Evolutionary conservation across 2,113 vertebrate genomes (phyloP), one percentile per base, ranked within the genome.

Genomic region (Electrona antarctica): DNA sequence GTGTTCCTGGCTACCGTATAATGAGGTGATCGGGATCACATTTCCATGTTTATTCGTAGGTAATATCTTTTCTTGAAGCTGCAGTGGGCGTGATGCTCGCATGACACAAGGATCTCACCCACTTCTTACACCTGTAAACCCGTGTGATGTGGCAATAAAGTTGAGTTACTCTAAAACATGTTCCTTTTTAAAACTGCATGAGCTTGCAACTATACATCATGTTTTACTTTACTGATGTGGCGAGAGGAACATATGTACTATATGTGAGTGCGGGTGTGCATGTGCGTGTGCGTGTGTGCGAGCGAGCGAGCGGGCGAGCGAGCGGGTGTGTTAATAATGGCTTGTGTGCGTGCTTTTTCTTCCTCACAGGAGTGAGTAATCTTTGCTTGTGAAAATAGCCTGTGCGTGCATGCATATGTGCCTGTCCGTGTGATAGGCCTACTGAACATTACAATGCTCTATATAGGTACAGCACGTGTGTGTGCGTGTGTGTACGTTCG

Each of bases 31-130:
- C 12, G 41, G 62, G 51, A 15, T 89, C 55, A 29, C 7, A 7
- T 82, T 76, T 77, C 80, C 80, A 74, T 84, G 69, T 87, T 81
- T 87, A 85, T 78, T 67, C 73, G 69, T 49, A 64, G 69, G 77
- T 76, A 54, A 76, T 33, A 2, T 33, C 29, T 33, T 33, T 33
- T 33, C 4, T 33, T 33, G 29, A 33, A 41, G 33, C 33, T 41
- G 33, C 33, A 41, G 33, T 41, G 33, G 33, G 33, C 3, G 3
- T 41, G 33, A 6, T 4, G 33, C 33, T 41, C 33, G 33, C 5
- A 41, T 41, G 33, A 41, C 33, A 41, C 21, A 41, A 41, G 33
- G 2, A 41, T 41, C 33, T 41, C 33, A 41, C 33, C 33, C 33
- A 41, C 33, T 41, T 41, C 5, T 41, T 4, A 41, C 5, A 41